phyloP scores from a whole-genome alignment of 2,797 vertebrate genomes.

The Myotis myotis region DNA sequence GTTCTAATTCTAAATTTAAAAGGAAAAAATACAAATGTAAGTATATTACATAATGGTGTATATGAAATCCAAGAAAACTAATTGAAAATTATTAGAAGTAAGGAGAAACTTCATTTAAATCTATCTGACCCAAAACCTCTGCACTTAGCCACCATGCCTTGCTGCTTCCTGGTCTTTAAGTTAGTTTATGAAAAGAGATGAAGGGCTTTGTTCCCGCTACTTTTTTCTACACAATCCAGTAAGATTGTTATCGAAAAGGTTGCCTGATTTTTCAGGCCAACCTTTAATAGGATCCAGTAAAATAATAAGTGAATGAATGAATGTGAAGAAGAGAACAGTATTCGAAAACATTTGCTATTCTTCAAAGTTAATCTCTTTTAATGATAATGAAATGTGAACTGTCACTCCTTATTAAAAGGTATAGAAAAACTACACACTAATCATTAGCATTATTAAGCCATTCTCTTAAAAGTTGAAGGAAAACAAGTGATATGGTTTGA shows the following conservation, averaged over 20 bases:
- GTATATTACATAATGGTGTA: not conserved
- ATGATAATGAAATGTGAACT: conserved; percentile 27
- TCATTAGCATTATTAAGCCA: not conserved
- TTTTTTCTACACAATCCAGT: not conserved
- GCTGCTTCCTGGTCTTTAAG: not conserved
- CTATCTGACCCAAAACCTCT: not conserved
- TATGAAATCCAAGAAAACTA: not conserved
- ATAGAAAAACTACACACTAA: not conserved
- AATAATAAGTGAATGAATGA: not conserved
- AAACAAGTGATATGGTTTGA: conserved; percentile 29
- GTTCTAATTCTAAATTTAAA: conserved; percentile 12
- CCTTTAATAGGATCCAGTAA: conserved; percentile 2
- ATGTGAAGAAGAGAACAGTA: not conserved
- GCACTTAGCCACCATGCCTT: not conserved
- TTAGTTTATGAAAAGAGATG: not conserved
- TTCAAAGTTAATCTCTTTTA: conserved; percentile 14
- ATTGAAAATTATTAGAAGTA: not conserved
- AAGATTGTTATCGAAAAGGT: not conserved
- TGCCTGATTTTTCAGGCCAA: conserved; percentile 25
- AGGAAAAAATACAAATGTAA: conserved; percentile 25
- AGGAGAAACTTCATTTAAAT: not conserved
- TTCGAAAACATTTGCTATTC: not conserved
- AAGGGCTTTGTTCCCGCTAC: not conserved
- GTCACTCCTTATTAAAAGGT: conserved; percentile 12
- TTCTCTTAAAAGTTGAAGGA: conserved; percentile 31